A percentile compares a stretch with the other conserved stretches of the same genome.
Evolutionary conservation across 2,797 vertebrate genomes (phyloP).

Genomic region (Gallinago nigripennis): DNA sequence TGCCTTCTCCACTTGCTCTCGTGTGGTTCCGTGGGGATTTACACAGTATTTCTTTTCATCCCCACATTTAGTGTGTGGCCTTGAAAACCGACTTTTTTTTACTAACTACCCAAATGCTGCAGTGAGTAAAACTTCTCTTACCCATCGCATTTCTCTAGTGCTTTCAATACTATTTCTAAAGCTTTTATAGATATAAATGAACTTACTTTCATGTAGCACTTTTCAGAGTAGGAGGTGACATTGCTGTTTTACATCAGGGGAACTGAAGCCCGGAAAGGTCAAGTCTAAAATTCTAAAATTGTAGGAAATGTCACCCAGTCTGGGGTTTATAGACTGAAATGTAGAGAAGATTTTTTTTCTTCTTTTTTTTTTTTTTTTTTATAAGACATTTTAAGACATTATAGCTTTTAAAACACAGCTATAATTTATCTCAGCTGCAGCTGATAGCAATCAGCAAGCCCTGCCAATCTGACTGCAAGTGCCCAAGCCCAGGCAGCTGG

Average conservation of each 20-base stretch:
- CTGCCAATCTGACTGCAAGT: not conserved
- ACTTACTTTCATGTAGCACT: not conserved
- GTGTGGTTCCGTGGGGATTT: not conserved
- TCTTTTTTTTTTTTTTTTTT: not conserved
- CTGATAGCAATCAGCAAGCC: conserved; percentile 3
- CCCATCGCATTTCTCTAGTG: not conserved
- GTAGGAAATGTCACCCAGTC: conserved; percentile 14
- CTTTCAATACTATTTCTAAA: not conserved
- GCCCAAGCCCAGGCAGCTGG: not conserved
- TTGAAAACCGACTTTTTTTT: not conserved
- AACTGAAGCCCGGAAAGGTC: not conserved
- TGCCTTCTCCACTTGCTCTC: not conserved
- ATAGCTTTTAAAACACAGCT: not conserved
- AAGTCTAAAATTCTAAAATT: not conserved
- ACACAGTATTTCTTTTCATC: not conserved
- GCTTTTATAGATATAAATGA: not conserved
- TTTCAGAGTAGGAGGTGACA: not conserved
- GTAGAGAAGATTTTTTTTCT: not conserved
- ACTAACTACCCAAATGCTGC: not conserved
- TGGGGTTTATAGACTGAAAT: not conserved
- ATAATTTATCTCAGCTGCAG: conserved; percentile 35
- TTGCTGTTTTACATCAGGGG: not conserved
- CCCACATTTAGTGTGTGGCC: not conserved
- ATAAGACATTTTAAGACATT: not conserved
- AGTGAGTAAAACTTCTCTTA: not conserved